Conservation (phyloP, 2,888 invertebrate species). For the Cephus rjabovi region DNA sequence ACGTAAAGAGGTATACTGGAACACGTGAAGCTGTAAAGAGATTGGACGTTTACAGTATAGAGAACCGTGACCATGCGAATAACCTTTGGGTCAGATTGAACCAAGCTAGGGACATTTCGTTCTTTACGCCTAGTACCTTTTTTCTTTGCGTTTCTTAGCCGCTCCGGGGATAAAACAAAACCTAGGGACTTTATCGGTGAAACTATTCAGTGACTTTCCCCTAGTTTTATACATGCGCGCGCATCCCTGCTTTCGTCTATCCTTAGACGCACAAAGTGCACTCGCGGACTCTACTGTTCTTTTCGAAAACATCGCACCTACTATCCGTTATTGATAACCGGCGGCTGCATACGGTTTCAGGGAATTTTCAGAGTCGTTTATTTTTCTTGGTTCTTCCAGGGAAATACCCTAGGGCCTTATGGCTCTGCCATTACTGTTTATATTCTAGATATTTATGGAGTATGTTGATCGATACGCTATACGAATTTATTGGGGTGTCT, state of each 20-base stretch:
- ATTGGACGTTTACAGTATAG: neutral
- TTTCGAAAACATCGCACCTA: conserved; percentile 26
- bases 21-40: neutral
- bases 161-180: neutral
- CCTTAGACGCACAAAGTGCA: conserved; percentile 33
- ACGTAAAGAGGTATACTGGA: conserved; percentile 55
- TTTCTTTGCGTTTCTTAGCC: neutral
- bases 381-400: neutral
- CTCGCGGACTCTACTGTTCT: conserved; percentile 32
- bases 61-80: neutral
- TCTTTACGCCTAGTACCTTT: neutral
- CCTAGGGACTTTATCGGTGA: neutral
- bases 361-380: neutral
- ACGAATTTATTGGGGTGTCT: neutral
- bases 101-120: neutral
- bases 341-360: neutral
- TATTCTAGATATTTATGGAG: neutral
- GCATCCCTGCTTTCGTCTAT: conserved; percentile 30
- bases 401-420: neutral
- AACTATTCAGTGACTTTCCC: neutral
- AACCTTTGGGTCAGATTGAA: neutral
- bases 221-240: neutral
- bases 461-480: neutral
- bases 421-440: neutral
- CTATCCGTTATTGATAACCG: neutral